Evolutionary conservation across 2,113 vertebrate species (phyloP).

Genomic region (Sinocyclocheilus anshuiensis): DNA sequence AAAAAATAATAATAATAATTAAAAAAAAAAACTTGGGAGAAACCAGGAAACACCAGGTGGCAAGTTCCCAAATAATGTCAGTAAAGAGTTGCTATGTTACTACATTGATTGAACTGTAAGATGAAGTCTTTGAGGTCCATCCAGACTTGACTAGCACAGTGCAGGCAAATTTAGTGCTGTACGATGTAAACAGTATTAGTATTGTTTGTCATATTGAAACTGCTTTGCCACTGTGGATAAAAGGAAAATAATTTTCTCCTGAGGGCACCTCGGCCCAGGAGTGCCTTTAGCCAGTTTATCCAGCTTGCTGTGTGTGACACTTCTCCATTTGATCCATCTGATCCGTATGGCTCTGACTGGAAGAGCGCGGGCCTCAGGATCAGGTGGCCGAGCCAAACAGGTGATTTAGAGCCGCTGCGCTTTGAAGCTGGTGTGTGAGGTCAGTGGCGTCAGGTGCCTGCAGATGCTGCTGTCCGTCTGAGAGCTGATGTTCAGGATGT

Average conservation of each 20-base stretch:
- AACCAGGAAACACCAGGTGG: background rate
- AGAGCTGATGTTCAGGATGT: slow-evolving; percentile 75
- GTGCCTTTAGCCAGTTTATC: background rate
- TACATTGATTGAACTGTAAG: background rate
- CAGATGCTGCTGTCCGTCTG: slow-evolving; percentile 92
- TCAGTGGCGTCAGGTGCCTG: slow-evolving; percentile 73
- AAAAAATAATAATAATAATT: background rate
- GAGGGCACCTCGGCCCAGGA: background rate
- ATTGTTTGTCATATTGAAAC: background rate
- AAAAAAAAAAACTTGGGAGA: background rate
- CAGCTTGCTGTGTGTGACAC: slow-evolving; percentile 75
- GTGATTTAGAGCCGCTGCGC: slow-evolving; percentile 82
- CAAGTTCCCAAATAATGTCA: background rate
- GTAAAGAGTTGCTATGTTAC: background rate
- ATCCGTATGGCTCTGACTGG: background rate
- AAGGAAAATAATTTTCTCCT: background rate
- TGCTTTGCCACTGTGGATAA: background rate
- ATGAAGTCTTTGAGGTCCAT: background rate
- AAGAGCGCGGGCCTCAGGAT: slow-evolving; percentile 60
- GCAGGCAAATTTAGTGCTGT: background rate
- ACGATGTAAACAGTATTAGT: background rate
- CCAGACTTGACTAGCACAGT: background rate
- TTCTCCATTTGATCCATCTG: slow-evolving; percentile 67
- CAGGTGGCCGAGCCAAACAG: slow-evolving; percentile 66
- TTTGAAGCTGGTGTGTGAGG: slow-evolving; percentile 83